Percentiles rank a stretch among this genome's conserved stretches.
Evolutionary conservation across 2,888 invertebrate species (phyloP).

Genomic region (Andrena haemorrhoa): DNA sequence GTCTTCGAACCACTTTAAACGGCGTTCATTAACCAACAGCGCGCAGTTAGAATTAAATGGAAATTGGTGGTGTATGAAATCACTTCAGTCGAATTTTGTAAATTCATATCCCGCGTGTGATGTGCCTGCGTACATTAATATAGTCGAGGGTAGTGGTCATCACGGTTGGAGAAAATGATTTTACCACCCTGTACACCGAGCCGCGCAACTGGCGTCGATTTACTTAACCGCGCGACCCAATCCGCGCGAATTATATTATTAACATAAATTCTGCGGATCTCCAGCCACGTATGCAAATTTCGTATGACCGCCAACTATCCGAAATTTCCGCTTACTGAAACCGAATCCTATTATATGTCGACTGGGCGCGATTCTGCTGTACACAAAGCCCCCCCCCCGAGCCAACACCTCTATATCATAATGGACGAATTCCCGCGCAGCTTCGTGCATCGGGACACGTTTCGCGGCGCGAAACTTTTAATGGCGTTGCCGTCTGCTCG

Average conservation of each 20-base stretch:
- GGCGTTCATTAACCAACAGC: too few relatives aligned
- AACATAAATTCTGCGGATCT: conserved; percentile 56
- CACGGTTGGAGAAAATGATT: conserved; percentile 4
- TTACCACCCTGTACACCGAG: not conserved
- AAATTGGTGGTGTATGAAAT: too few relatives aligned
- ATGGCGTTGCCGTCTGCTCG: not conserved
- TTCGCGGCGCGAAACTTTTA: conserved; percentile 29
- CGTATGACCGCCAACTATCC: conserved; percentile 54
- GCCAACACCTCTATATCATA: conserved; percentile 40
- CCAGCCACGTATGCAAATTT: conserved; percentile 48
- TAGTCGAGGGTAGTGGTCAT: too few relatives aligned
- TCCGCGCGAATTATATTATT: conserved; percentile 53
- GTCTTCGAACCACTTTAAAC: too few relatives aligned
- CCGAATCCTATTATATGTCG: conserved; percentile 54
- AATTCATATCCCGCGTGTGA: too few relatives aligned
- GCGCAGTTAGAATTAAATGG: too few relatives aligned
- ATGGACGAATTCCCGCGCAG: conserved; percentile 18
- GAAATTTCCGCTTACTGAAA: conserved; percentile 60
- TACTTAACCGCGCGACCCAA: conserved; percentile 32
- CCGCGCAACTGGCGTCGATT: not conserved
- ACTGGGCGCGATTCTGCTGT: conserved; percentile 31
- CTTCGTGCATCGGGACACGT: not conserved
- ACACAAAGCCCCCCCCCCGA: conserved; percentile 31
- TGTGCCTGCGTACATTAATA: too few relatives aligned
- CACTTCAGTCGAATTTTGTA: too few relatives aligned